Base-by-base conservation (phyloP, 2,888 invertebrate species). In the Zaprionus bogoriensis region DNA sequence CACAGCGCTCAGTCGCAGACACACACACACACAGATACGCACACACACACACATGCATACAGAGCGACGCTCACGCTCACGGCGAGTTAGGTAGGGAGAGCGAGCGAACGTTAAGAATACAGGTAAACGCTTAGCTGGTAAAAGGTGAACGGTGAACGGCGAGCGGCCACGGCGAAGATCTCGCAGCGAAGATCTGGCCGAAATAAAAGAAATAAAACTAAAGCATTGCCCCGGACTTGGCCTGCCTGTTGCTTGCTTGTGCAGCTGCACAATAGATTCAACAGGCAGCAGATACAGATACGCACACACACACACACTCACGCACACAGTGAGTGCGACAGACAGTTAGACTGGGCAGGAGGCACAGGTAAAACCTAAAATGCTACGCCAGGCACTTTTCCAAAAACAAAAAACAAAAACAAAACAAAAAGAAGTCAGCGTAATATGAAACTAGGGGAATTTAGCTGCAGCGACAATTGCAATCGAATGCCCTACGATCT, bases 111-210 rank as follows among this genome's bases (percentile, higher is more conserved):
- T n/a, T n/a, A n/a, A 58, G 59, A 72, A 58, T 75, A 82, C 81
- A 82, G 81, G 81, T 82, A 82, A 86, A 58, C 64, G 54, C 28
- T n/a, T n/a, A n/a, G n/a, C n/a, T 63, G 74, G 63, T 60, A 78
- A 84, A 81, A 72, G 67, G 78, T 77, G 71, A 84, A 59, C 64
- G 54, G 44, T 67, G 77, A 80, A 60, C 61, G 55, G 41, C 46
- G 54, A 53, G 52, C 50, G 62, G 63, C 6, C 14, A 64, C 71
- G 60, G 54, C 62, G 61, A 60, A 73, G 54, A 85, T 79, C 83
- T 67, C 64, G 41, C 76, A 47, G 67, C 75, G 60, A 54, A 78
- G 67, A 82, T n/a, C n/a, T n/a, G n/a, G n/a, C n/a, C n/a, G 75
- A 48, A 66, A 20, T 23, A 2, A 17, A 10, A 32, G 2, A 41